Evolutionary conservation across 1,140 invertebrate genomes (phyloP), one percentile per base, ranked within the genome.

Genomic region (Diachasma alloeum): DNA sequence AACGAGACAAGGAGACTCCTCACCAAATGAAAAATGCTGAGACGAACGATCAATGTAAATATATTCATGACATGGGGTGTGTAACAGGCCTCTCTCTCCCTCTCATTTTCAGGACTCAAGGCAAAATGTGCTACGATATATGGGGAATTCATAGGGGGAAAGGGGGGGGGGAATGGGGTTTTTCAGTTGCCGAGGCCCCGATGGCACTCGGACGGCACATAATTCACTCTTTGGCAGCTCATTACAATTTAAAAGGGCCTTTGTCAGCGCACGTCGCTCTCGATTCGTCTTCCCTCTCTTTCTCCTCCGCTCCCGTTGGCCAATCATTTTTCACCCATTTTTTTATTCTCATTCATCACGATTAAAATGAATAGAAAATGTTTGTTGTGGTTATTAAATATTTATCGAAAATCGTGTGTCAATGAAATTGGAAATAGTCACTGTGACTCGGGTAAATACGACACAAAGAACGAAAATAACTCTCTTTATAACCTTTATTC

Each of bases 211-310:
- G 82, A 81, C 84, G 83, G 84, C 78, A 83, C 87, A 90, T 90
- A 89, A 90, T 87, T 90, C 87, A 90, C 86, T 84, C 85, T 90
- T 90, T 90, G 88, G 87, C 88, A 90, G 87, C 87, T 89, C 88
- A 88, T 90, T 90, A 90, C 87, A 90, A 89, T 90, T 90, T 89
- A 88, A 89, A 90, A 90, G 85, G 86, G 82, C 78, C 83, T 82
- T 84, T 84, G 83, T 83, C 84, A 85, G 83, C 76, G 77, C 70
- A 78, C 59, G 78, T 76, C 78, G 77, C 76, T 59, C 76, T 63
- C 77, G 59, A 71, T 75, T 75, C 67, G 31, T 39, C 37, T 22
- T 76, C 74, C 79, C 79, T 79, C 76, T 79, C 74, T 31, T 6
- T 31, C 31, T 6, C 31, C 6, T 74, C 77, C 74, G 67, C 78